Conservation (phyloP, 92 coral and sea anemone genomes). For the Porites cylindrica region DNA sequence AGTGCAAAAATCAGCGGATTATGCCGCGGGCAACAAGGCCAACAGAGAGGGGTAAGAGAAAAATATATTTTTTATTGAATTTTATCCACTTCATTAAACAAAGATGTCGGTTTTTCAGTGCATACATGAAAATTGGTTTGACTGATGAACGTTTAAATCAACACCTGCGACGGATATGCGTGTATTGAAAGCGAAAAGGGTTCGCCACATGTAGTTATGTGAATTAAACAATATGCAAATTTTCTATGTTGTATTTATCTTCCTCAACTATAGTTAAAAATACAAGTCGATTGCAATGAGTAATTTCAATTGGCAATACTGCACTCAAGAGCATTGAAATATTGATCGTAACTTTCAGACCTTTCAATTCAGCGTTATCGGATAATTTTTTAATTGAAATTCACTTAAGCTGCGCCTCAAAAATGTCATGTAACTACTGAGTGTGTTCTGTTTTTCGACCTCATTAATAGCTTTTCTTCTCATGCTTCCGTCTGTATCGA, state of each 20-base stretch:
- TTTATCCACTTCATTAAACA: not conserved
- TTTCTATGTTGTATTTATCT: not conserved
- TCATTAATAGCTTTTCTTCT: no score
- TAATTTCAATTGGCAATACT: not conserved
- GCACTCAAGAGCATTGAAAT: not conserved
- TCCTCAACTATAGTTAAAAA: not conserved
- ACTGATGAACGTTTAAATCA: no score
- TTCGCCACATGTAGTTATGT: not conserved
- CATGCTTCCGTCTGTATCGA: no score
- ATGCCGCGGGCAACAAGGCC: not conserved
- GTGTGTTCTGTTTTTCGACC: no score
- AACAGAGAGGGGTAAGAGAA: constrained; percentile 11
- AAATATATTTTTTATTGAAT: not conserved
- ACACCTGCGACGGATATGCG: not conserved
- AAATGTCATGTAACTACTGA: no score
- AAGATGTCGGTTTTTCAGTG: not conserved
- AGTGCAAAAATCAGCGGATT: not conserved
- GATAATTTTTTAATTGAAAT: no score
- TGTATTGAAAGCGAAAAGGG: constrained; percentile 5
- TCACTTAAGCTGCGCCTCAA: no score
- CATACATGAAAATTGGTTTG: not conserved
- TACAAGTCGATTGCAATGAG: not conserved
- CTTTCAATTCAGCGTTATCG: no score
- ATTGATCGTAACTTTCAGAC: not conserved
- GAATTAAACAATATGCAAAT: constrained; percentile 1